A percentile compares a stretch with the other conserved stretches of the same genome.
phyloP scores from a whole-genome alignment of 2,113 vertebrate genomes.

The Procapra przewalskii region DNA sequence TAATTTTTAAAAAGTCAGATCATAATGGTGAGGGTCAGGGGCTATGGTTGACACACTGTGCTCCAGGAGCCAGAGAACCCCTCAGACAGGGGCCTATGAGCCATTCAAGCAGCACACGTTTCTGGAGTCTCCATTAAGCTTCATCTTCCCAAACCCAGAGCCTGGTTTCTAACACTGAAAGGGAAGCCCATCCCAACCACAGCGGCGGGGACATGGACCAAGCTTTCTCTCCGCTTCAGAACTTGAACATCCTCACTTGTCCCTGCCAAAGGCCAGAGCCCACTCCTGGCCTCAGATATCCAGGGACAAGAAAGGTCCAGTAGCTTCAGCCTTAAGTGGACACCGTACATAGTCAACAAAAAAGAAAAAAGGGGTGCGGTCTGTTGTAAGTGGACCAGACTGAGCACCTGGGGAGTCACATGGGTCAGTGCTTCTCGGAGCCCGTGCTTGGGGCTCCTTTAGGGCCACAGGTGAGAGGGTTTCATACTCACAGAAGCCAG shows the following conservation, averaged over 20 bases:
- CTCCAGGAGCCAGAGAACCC: background rate
- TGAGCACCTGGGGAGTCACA: background rate
- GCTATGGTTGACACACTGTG: background rate
- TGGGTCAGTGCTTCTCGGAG: background rate
- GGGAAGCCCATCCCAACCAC: fast-evolving
- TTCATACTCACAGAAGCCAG: background rate
- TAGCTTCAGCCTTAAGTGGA: background rate
- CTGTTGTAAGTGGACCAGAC: fast-evolving
- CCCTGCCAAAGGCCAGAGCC: too few species aligned
- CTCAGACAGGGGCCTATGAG: too few species aligned
- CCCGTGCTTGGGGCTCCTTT: fast-evolving
- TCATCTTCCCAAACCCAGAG: background rate
- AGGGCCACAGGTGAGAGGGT: background rate
- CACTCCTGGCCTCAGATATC: background rate
- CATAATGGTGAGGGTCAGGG: too few species aligned
- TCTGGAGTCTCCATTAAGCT: background rate
- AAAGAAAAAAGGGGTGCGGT: background rate
- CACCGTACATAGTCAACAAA: background rate
- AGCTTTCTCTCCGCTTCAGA: background rate
- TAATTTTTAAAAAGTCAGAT: background rate
- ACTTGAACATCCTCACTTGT: too few species aligned
- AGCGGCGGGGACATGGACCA: background rate
- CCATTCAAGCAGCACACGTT: background rate
- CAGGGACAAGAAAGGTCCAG: background rate
- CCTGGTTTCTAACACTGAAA: background rate